These are phyloP conservation scores for Cantharis rustica DNA, from an alignment of 2,888 invertebrate genomes.

Conservation along the genomic window DNA sequence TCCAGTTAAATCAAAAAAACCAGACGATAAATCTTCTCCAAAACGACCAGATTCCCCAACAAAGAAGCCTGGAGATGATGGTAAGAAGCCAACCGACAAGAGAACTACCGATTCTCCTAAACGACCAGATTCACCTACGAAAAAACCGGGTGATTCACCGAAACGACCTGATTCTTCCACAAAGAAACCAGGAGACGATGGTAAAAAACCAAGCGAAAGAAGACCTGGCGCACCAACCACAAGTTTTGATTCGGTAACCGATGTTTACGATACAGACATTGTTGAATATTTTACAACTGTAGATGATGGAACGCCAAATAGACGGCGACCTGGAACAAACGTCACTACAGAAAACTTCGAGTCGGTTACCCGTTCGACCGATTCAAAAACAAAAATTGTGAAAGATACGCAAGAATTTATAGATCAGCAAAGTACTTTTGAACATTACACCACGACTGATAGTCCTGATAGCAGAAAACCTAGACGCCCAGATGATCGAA, in stretches of 20 bases:
- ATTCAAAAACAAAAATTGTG: conserved; percentile 30
- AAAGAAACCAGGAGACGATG: neutral
- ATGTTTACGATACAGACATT: neutral
- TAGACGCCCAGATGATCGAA: conserved; percentile 7
- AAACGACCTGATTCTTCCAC: neutral
- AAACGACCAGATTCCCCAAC: conserved; percentile 9
- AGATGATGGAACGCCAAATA: no score
- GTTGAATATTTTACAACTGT: neutral
- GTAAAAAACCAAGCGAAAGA: neutral
- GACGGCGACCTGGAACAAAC: neutral
- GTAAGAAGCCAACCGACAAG: neutral
- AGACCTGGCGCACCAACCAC: conserved; percentile 1
- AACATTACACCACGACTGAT: conserved; percentile 11
- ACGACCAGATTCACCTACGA: conserved; percentile 6
- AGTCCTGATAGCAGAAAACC: neutral
- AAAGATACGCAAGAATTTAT: conserved; percentile 36
- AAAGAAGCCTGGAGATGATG: neutral
- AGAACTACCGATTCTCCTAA: conserved; percentile 1
- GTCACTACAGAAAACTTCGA: conserved; percentile 24
- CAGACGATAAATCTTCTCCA: conserved; percentile 6
- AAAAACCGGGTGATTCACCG: neutral
- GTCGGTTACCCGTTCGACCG: conserved; percentile 25
- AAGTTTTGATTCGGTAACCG: conserved; percentile 3
- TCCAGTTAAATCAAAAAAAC: conserved; percentile 30
- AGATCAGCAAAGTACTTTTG: conserved; percentile 27